A percentile compares a stretch with the other conserved stretches of the same genome.
Conservation (phyloP, 1,140 invertebrate species). For the Brachionus rubens region DNA sequence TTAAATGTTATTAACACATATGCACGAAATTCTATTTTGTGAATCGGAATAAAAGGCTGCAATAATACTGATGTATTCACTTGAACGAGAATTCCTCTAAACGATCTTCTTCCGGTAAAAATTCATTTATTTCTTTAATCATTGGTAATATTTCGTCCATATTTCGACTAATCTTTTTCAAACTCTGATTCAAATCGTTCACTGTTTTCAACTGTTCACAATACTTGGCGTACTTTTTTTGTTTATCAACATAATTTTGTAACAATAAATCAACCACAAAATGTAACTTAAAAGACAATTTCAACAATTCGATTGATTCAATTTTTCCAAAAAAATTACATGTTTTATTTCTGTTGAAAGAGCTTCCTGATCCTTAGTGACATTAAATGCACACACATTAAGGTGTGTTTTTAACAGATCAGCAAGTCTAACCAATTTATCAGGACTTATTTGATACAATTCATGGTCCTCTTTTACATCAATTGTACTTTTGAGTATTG, state of each 20-base stretch:
- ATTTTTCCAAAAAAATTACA: not conserved
- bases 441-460: slow-evolving; percentile 6
- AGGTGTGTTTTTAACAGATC: slow-evolving; percentile 35
- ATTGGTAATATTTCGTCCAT: slow-evolving; percentile 46
- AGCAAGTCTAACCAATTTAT: slow-evolving; percentile 5
- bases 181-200: not conserved
- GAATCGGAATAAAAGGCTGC: no score
- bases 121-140: slow-evolving; percentile 42
- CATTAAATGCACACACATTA: slow-evolving; percentile 30
- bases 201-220: slow-evolving; percentile 45
- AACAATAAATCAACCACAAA: slow-evolving; percentile 30
- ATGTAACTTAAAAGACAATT: slow-evolving; percentile 19
- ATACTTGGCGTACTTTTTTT: slow-evolving; percentile 39
- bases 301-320: not conserved
- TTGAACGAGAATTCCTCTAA: slow-evolving; percentile 36
- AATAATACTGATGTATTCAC: no score
- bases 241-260: slow-evolving; percentile 33
- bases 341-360: slow-evolving; percentile 41
- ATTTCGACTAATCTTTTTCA: slow-evolving; percentile 33
- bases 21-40: no score
- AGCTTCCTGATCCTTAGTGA: slow-evolving; percentile 44
- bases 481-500: slow-evolving; percentile 30
- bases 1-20: no score
- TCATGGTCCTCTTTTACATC: slow-evolving; percentile 21
- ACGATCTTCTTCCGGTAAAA: slow-evolving; percentile 26